Percentiles rank a stretch among this genome's conserved stretches.
These are phyloP conservation scores for Pristis pectinata DNA, from an alignment of 2,797 vertebrate species.

Conservation along the genomic window DNA sequence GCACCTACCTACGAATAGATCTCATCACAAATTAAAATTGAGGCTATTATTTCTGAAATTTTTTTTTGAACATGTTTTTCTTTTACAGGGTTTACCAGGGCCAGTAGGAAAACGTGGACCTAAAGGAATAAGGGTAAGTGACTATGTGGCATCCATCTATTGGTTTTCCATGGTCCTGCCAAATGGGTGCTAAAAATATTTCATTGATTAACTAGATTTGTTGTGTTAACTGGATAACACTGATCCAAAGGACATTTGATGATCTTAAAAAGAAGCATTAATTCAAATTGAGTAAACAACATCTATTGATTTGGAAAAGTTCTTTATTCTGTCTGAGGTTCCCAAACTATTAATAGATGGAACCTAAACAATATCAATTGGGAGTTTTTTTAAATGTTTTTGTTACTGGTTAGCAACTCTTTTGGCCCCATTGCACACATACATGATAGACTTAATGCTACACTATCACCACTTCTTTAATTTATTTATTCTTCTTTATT, in stretches of 20 bases:
- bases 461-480: not conserved
- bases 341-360: not conserved
- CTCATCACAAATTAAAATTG: constrained; percentile 34
- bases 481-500: not conserved
- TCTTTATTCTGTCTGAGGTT: not conserved
- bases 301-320: not conserved
- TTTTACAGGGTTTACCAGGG: constrained; percentile 85
- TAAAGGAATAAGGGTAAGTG: constrained; percentile 84
- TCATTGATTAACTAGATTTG: not conserved
- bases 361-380: not conserved
- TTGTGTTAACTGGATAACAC: not conserved
- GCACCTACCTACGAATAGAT: not conserved
- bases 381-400: not conserved
- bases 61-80: constrained; percentile 51
- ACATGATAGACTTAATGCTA: not conserved
- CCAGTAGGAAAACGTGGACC: constrained; percentile 79
- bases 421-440: not conserved
- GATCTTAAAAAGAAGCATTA: not conserved
- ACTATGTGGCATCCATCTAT: constrained; percentile 24
- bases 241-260: not conserved
- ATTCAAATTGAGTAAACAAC: not conserved
- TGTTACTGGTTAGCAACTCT: not conserved
- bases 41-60: constrained; percentile 50
- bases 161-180: not conserved
- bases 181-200: not conserved